Evolutionary conservation across 2,888 invertebrate genomes (phyloP).

Genomic region (Amphimallon solstitiale): DNA sequence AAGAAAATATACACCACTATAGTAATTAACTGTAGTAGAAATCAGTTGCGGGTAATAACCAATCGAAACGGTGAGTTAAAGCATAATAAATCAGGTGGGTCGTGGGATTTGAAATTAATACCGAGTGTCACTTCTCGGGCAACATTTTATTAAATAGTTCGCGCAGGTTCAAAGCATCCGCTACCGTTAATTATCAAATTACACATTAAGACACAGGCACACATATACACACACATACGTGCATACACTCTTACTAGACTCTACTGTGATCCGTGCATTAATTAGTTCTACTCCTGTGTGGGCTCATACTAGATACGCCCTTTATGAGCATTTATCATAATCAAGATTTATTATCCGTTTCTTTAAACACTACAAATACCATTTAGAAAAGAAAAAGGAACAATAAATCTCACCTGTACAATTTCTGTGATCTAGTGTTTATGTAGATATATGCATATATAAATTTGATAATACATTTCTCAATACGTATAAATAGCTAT

Average conservation of each 20-base stretch:
- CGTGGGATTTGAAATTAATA: conserved; percentile 58
- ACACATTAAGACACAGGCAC: conserved; percentile 50
- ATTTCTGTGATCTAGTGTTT: conserved; percentile 6
- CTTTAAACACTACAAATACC: conserved; percentile 32
- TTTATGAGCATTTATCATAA: conserved; percentile 51
- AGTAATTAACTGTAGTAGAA: conserved; percentile 27
- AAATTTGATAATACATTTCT: too few species aligned
- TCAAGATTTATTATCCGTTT: conserved; percentile 51
- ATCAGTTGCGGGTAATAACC: conserved; percentile 28
- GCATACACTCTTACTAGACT: conserved; percentile 40
- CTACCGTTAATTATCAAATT: conserved; percentile 57
- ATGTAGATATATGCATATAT: not conserved
- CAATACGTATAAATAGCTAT: too few species aligned
- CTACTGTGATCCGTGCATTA: conserved; percentile 46
- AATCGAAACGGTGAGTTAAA: conserved; percentile 30
- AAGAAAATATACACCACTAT: not conserved
- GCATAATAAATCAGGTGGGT: conserved; percentile 53
- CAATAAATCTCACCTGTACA: conserved; percentile 27
- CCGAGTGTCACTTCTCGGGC: conserved; percentile 52
- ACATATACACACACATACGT: not conserved
- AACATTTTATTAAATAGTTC: conserved; percentile 54
- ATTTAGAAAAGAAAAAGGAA: not conserved
- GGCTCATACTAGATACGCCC: conserved; percentile 51
- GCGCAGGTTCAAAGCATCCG: conserved; percentile 55
- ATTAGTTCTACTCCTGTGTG: conserved; percentile 56